Percentiles rank a stretch among this genome's conserved stretches.
phyloP scores from a whole-genome alignment of 2,888 invertebrate genomes.

The Ennomos fuscantarius region DNA sequence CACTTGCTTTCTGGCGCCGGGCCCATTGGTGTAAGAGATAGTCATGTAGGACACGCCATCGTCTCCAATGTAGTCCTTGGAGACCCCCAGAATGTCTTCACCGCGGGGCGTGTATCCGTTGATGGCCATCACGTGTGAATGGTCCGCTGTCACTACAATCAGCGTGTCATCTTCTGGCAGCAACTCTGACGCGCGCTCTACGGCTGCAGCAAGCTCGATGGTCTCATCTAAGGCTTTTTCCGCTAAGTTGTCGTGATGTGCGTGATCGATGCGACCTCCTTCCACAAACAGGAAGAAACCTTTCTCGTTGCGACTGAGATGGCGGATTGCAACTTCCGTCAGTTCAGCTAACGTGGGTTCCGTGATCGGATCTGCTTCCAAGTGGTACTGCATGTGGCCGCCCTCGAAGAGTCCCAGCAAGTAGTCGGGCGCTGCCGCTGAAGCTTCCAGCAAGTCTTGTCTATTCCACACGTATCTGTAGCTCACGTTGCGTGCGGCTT shows the following conservation, averaged over 20 bases:
- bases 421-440: conserved; percentile 83
- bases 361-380: conserved; percentile 73
- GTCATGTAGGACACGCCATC: conserved; percentile 85
- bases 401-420: conserved; percentile 87
- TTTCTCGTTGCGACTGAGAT: conserved; percentile 86
- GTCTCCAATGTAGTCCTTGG: conserved; percentile 64
- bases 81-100: conserved; percentile 63
- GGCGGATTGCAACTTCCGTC: conserved; percentile 87
- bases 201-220: conserved; percentile 87
- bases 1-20: conserved; percentile 74
- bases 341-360: conserved; percentile 78
- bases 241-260: conserved; percentile 86
- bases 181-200: conserved; percentile 71
- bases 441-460: conserved; percentile 75
- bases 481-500: conserved; percentile 59
- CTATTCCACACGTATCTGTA: conserved; percentile 86
- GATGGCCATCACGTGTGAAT: conserved; percentile 89
- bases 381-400: conserved; percentile 87
- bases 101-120: conserved; percentile 88
- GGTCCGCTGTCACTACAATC: conserved; percentile 92
- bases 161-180: conserved; percentile 87
- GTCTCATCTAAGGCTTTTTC: conserved; percentile 88
- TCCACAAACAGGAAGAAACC: conserved; percentile 93
- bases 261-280: conserved; percentile 88
- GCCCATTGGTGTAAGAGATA: conserved; percentile 87